Percentiles rank a stretch among this genome's conserved stretches.
These are phyloP conservation scores for Hipparchia sbordonii DNA, from an alignment of 2,888 invertebrate species.

Conservation along the genomic window DNA sequence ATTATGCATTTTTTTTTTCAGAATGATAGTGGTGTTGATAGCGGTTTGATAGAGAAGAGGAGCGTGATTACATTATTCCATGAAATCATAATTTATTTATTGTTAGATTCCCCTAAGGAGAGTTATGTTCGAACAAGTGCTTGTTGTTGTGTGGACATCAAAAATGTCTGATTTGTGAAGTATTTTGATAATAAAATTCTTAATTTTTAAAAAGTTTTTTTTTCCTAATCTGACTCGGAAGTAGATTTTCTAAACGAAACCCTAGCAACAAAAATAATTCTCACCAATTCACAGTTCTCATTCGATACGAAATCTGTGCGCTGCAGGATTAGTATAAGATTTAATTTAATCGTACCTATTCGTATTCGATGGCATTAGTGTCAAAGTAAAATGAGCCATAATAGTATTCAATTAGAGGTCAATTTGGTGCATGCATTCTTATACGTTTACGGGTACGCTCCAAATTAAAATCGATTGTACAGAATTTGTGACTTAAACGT, in stretches of 20 bases:
- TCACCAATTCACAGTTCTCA: no score
- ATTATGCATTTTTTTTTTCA: slow-evolving; percentile 54
- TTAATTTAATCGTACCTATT: no score
- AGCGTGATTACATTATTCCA: slow-evolving; percentile 41
- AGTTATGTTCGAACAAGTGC: slow-evolving; percentile 48
- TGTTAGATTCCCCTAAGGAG: slow-evolving; percentile 50
- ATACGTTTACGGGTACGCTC: no score
- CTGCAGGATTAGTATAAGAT: no score
- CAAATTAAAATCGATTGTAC: no score
- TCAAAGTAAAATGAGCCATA: no score
- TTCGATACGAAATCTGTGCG: no score
- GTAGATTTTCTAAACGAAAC: background rate
- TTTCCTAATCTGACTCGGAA: background rate
- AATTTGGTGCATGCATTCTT: no score
- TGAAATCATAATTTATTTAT: slow-evolving; percentile 68
- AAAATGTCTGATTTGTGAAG: slow-evolving; percentile 54
- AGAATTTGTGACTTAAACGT: no score
- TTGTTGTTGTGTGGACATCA: slow-evolving; percentile 38
- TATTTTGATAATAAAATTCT: slow-evolving; percentile 69
- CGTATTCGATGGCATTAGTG: no score
- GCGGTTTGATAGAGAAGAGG: slow-evolving; percentile 59
- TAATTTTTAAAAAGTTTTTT: slow-evolving; percentile 30
- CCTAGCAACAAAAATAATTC: background rate
- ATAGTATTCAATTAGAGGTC: no score
- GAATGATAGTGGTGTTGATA: slow-evolving; percentile 79